These are phyloP conservation scores for Borostomias antarcticus DNA, from an alignment of 2,797 vertebrate genomes.

Conservation along the genomic window DNA sequence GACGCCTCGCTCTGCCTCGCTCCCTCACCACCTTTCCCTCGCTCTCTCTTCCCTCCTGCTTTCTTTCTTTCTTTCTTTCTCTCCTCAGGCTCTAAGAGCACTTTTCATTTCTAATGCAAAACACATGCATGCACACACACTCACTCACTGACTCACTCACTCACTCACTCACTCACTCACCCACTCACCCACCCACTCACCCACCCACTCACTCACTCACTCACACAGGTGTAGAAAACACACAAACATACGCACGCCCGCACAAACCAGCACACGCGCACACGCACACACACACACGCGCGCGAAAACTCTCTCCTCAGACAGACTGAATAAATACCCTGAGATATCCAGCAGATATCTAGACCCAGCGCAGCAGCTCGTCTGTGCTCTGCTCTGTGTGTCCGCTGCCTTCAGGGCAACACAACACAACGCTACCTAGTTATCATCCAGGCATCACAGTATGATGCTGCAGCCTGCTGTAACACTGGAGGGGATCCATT, in stretches of 20 bases:
- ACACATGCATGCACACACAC: neutral
- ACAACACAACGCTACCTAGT: neutral
- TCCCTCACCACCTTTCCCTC: neutral
- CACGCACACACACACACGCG: neutral
- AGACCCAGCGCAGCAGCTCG: neutral
- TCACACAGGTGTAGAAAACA: too few relatives aligned
- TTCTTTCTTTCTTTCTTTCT: neutral
- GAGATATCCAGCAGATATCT: neutral
- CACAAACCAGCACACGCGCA: too few relatives aligned
- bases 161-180: too few relatives aligned
- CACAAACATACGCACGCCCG: neutral
- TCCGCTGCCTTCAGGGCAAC: neutral
- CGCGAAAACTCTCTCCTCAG: neutral
- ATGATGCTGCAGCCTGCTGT: neutral
- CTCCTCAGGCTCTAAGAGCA: constrained; percentile 35
- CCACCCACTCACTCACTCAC: neutral
- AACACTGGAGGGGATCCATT: constrained; percentile 5
- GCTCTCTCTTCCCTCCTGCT: neutral
- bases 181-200: constrained; percentile 5
- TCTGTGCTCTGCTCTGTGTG: neutral
- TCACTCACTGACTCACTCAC: neutral
- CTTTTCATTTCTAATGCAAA: constrained; percentile 12
- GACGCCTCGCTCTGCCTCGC: constrained; percentile 5
- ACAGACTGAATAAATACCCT: neutral
- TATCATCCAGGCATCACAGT: neutral